Base-by-base conservation (phyloP, 2,797 vertebrate genomes). In the Craterocephalus amniculus region DNA sequence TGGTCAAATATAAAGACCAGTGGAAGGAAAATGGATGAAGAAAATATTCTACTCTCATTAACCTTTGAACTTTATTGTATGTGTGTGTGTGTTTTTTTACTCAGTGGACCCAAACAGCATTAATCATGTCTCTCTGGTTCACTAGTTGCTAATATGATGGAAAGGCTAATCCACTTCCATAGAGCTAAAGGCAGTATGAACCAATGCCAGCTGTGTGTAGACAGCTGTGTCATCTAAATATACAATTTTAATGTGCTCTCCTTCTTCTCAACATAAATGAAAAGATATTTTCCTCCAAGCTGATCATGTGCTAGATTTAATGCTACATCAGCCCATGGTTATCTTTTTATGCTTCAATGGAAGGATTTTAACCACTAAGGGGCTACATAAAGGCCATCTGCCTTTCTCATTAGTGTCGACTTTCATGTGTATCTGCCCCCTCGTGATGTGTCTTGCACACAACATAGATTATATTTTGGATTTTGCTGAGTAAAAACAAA, bases 331-430 rank as follows among this genome's bases (percentile, higher is more conserved):
- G 84, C 83, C 84, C 78, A 65, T 27, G 18, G 87, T 79, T 64
- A 79, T 79, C 77, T 71, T 72, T 85, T 80, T 77, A 75, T 86
- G 88, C 82, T 84, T 73, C 63, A 72, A 67, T 79, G 59, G 72
- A 80, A 80, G 67, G 70, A 78, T 86, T 89, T 87, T 58, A 84
- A 74, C 81, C 72, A 77, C 77, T 74, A 69, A 88, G 86, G 81
- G 78, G 75, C 83, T 68, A 65, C 71, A 80, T 74, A 87, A 89
- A 86, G 86, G 80, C 86, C 89, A 91, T 85, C 90, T 90, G 91
- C 79, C 66, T 68, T 54, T 80, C 87, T 85, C 74, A 81, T 87
- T 88, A 85, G 72, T 65, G 67, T 72, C 73, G 58, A 73, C 67
- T 78, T 73, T 52, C 40, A 70, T 43, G 45, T 67, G 67, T 72